Evolutionary conservation across 2,888 invertebrate species (phyloP).

Genomic region (Podotricha telesiphe): DNA sequence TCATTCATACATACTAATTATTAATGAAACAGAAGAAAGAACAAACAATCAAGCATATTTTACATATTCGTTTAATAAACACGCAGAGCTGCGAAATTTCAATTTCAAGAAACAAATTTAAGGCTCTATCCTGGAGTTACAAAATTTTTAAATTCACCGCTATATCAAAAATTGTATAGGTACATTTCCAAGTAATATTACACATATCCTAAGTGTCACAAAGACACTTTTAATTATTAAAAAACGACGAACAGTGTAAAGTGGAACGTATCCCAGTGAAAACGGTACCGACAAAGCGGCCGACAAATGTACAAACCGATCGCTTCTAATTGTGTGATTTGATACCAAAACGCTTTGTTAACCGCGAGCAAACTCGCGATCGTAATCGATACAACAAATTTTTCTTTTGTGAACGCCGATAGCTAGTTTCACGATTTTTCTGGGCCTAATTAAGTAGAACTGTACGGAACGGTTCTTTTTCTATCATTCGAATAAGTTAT

Average conservation of each 20-base stretch:
- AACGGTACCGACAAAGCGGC: slow-evolving; percentile 75
- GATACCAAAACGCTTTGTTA: slow-evolving; percentile 82
- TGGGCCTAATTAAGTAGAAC: slow-evolving; percentile 64
- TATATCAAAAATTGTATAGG: too few species aligned
- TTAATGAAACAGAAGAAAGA: too few species aligned
- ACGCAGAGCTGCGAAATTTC: too few species aligned
- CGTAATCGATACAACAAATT: slow-evolving; percentile 75
- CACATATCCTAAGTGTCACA: too few species aligned
- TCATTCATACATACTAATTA: slow-evolving; percentile 6
- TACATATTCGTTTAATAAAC: too few species aligned
- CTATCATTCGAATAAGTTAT: slow-evolving; percentile 43
- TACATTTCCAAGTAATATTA: too few species aligned
- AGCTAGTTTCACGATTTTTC: slow-evolving; percentile 58
- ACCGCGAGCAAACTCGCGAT: slow-evolving; percentile 66
- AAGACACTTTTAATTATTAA: neutral
- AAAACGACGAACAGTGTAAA: slow-evolving; percentile 44
- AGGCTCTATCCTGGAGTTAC: too few species aligned
- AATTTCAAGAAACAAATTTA: too few species aligned
- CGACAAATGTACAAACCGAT: slow-evolving; percentile 68
- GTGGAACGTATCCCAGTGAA: slow-evolving; percentile 66
- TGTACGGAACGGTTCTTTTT: slow-evolving; percentile 54
- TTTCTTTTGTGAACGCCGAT: slow-evolving; percentile 69
- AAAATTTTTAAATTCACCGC: too few species aligned
- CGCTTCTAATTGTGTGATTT: slow-evolving; percentile 82
- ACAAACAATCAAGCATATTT: too few species aligned